These are phyloP conservation scores for Herpailurus yagouaroundi DNA, from an alignment of 2,113 vertebrate species.

Conservation along the genomic window DNA sequence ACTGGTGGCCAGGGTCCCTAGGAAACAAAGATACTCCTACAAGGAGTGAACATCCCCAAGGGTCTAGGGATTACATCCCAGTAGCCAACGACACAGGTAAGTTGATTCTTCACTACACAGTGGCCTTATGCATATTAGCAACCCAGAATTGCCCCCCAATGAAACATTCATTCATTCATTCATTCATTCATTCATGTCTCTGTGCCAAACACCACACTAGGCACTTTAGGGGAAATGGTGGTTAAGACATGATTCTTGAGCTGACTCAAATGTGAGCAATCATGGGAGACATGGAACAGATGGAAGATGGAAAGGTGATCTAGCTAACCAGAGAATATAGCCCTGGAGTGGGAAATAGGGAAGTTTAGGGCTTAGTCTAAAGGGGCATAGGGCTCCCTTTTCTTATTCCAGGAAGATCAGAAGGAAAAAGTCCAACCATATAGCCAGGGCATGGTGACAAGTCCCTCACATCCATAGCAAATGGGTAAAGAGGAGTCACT, in stretches of 20 bases:
- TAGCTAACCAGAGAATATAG: background rate
- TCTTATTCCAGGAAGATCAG: background rate
- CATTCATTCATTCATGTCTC: background rate
- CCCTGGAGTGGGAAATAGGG: background rate
- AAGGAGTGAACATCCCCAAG: background rate
- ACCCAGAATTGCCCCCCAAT: background rate
- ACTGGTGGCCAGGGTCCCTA: background rate
- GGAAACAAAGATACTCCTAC: background rate
- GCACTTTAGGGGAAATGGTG: background rate
- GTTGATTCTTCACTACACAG: background rate
- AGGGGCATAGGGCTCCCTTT: too few relatives aligned
- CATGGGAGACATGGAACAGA: background rate
- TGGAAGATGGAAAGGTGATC: background rate
- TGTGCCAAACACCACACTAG: background rate
- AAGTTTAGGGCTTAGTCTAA: background rate
- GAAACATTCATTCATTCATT: background rate
- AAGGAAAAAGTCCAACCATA: background rate
- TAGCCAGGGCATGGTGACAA: background rate
- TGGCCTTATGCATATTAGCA: background rate
- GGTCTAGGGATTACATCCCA: background rate
- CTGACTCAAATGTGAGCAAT: background rate
- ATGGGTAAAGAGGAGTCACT: background rate
- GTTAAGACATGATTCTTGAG: background rate
- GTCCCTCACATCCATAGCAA: background rate
- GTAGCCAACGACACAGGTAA: background rate